Conservation (phyloP, 1,140 invertebrate genomes). For the Rhizoglyphus robini region DNA sequence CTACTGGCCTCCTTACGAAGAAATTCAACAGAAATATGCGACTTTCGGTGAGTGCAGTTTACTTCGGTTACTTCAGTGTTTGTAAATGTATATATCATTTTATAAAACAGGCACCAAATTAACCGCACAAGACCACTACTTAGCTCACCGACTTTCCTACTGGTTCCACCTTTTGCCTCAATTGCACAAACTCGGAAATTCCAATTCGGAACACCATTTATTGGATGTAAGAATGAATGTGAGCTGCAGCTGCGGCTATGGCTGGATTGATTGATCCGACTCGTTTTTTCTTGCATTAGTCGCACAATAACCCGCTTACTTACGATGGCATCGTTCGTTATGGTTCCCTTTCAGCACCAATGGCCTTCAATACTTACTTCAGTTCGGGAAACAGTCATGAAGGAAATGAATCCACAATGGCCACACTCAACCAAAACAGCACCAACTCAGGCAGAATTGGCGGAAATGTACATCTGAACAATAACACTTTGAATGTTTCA, state of each 20-base stretch:
- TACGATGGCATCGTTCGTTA: constrained; percentile 23
- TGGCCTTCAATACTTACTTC: constrained; percentile 2
- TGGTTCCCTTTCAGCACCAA: constrained; percentile 11
- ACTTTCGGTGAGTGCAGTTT: constrained; percentile 50
- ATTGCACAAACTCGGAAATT: constrained; percentile 45
- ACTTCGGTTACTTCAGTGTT: not conserved
- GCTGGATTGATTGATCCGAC: not conserved
- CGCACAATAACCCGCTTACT: constrained; percentile 22
- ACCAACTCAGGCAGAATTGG: not conserved
- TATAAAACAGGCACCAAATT: constrained; percentile 34
- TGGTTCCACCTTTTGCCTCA: constrained; percentile 92
- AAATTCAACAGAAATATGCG: constrained; percentile 72
- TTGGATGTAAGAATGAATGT: constrained; percentile 1
- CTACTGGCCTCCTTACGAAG: constrained; percentile 75
- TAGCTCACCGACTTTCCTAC: constrained; percentile 81
- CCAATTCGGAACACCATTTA: constrained; percentile 12
- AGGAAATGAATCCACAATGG: not conserved
- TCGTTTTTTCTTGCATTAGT: constrained; percentile 5
- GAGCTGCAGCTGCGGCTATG: too few relatives aligned
- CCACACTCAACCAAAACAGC: not conserved
- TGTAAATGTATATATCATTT: not conserved
- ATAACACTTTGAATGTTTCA: not conserved
- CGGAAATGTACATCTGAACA: not conserved
- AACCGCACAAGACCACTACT: constrained; percentile 80
- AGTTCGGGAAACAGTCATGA: not conserved